phyloP scores from a whole-genome alignment of 2,113 vertebrate genomes.

The Strix aluco region DNA sequence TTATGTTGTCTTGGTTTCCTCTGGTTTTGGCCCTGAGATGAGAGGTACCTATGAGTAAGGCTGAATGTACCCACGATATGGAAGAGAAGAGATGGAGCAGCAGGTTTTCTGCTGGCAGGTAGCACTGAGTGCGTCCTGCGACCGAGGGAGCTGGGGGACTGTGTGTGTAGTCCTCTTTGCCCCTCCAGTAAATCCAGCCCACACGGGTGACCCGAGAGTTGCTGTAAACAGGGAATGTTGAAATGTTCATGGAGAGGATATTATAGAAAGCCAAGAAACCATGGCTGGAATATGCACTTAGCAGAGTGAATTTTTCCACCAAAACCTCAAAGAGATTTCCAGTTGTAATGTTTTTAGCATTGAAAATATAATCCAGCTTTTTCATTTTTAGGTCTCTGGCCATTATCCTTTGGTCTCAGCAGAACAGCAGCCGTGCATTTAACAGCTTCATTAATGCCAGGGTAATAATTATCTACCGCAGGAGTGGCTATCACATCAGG shows the following conservation, averaged over 20 bases:
- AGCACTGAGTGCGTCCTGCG: not conserved
- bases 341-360: not conserved
- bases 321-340: not conserved
- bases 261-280: not conserved
- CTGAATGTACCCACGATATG: fast-evolving
- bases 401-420: not conserved
- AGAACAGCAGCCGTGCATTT: not conserved
- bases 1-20: not conserved
- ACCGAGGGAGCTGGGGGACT: not conserved
- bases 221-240: not conserved
- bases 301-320: not conserved
- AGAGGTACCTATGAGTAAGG: not conserved
- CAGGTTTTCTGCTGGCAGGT: not conserved
- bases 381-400: not conserved
- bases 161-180: not conserved
- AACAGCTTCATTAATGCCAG: not conserved
- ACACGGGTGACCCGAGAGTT: not conserved
- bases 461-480: not conserved
- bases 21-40: not conserved
- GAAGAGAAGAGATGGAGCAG: not conserved
- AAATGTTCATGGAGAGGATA: no score
- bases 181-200: not conserved
- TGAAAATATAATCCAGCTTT: not conserved
- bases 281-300: not conserved
- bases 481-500: not conserved